Evolutionary conservation across 2,797 vertebrate species (phyloP).

Genomic region (Tympanoctomys barrerae): DNA sequence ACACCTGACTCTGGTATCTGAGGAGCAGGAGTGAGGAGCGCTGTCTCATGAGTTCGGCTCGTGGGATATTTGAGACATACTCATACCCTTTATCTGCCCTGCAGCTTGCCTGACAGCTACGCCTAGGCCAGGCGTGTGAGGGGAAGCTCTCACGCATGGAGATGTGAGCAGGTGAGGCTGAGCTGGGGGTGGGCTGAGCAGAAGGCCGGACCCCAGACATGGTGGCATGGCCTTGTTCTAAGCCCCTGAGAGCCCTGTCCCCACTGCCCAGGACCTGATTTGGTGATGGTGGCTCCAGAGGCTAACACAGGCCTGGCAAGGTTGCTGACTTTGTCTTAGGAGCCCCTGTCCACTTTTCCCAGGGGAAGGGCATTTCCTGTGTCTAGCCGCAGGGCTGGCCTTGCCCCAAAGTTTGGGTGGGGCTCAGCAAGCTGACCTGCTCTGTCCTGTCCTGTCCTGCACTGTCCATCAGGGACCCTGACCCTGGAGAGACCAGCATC

Average conservation of each 20-base stretch:
- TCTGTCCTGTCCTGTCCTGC: background rate
- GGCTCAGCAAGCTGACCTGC: background rate
- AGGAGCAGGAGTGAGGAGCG: background rate
- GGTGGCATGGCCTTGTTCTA: background rate
- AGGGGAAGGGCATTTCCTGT: background rate
- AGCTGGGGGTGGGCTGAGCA: background rate
- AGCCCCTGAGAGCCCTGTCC: background rate
- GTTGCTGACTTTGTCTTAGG: too few species aligned
- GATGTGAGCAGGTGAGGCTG: background rate
- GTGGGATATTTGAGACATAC: background rate
- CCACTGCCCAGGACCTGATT: background rate
- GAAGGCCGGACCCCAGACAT: too few species aligned
- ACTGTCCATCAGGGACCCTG: background rate
- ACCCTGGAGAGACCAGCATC: background rate
- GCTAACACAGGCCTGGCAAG: background rate
- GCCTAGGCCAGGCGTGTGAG: background rate
- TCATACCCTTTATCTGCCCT: background rate
- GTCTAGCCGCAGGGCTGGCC: background rate
- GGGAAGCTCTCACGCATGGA: background rate
- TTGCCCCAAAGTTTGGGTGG: background rate
- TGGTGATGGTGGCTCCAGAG: too few species aligned
- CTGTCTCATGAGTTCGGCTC: background rate
- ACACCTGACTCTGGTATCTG: background rate
- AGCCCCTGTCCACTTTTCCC: background rate
- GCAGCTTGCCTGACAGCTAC: background rate